A percentile compares a stretch with the other conserved stretches of the same genome.
phyloP scores from a whole-genome alignment of 92 coral and sea anemone genomes.

The Isaurus tuberculatus region DNA sequence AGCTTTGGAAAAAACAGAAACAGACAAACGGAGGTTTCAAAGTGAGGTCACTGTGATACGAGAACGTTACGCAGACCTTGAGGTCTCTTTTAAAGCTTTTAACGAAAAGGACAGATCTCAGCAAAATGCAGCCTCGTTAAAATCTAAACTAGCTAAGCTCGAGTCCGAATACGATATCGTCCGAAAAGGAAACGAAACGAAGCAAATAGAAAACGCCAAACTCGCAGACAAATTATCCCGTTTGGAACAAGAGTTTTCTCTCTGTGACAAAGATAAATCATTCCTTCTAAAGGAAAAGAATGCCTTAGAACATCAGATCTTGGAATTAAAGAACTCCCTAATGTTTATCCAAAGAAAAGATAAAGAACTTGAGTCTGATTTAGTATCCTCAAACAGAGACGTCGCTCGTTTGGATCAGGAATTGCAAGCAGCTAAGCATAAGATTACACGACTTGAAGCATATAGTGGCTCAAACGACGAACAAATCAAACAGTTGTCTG shows the following conservation, averaged over 20 bases:
- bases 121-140: constrained; percentile 54
- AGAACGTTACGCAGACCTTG: constrained; percentile 64
- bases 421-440: constrained; percentile 67
- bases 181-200: constrained; percentile 57
- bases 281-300: constrained; percentile 59
- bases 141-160: constrained; percentile 63
- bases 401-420: constrained; percentile 81
- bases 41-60: constrained; percentile 64
- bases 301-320: constrained; percentile 52
- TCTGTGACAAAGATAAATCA: constrained; percentile 54
- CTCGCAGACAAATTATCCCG: constrained; percentile 66
- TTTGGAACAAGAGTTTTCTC: constrained; percentile 66
- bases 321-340: constrained; percentile 66
- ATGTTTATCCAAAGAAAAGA: constrained; percentile 63
- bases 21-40: constrained; percentile 69
- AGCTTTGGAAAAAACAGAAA: constrained; percentile 60
- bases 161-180: constrained; percentile 64
- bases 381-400: constrained; percentile 71
- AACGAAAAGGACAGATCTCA: constrained; percentile 66
- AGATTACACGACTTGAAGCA: constrained; percentile 82
- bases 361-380: constrained; percentile 73
- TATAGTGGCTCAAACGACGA: constrained; percentile 64
- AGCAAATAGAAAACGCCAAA: constrained; percentile 65
- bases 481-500: constrained; percentile 65
- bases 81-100: constrained; percentile 50